phyloP scores from a whole-genome alignment of 2,113 vertebrate genomes.

The Bambusicola thoracicus region DNA sequence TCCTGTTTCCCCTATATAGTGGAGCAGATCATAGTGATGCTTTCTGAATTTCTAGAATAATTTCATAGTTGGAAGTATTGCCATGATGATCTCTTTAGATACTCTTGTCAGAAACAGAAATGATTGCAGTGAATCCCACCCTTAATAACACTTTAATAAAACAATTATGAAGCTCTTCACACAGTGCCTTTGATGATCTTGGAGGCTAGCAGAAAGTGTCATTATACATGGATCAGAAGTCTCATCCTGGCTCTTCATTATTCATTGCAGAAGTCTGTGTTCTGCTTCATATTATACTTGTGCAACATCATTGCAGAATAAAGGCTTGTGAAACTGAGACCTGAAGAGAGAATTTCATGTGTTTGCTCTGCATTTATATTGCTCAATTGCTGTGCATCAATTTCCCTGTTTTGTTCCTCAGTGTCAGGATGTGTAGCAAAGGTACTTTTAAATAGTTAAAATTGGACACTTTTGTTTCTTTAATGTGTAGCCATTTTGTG shows the following conservation, averaged over 20 bases:
- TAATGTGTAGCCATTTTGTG: background rate
- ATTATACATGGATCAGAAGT: background rate
- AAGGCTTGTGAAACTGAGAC: background rate
- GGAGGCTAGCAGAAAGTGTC: background rate
- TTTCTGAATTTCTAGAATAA: constrained; percentile 45
- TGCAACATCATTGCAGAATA: background rate
- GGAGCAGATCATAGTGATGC: background rate
- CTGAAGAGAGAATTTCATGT: constrained; percentile 11
- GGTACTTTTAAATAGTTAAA: background rate
- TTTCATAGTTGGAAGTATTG: constrained; percentile 16
- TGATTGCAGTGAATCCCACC: background rate
- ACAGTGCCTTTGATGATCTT: background rate
- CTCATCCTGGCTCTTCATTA: background rate
- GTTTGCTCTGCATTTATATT: background rate
- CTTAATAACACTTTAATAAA: constrained; percentile 8
- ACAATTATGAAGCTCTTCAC: background rate
- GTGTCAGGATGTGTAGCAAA: background rate
- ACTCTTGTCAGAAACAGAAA: background rate
- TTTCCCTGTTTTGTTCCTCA: background rate
- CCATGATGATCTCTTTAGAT: constrained; percentile 6
- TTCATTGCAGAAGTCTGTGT: background rate
- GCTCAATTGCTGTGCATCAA: background rate
- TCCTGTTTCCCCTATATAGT: constrained; percentile 19
- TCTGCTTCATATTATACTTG: constrained; percentile 26
- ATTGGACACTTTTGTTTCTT: background rate